Evolutionary conservation across 2,113 vertebrate species (phyloP).

Genomic region (Dinomys branickii): DNA sequence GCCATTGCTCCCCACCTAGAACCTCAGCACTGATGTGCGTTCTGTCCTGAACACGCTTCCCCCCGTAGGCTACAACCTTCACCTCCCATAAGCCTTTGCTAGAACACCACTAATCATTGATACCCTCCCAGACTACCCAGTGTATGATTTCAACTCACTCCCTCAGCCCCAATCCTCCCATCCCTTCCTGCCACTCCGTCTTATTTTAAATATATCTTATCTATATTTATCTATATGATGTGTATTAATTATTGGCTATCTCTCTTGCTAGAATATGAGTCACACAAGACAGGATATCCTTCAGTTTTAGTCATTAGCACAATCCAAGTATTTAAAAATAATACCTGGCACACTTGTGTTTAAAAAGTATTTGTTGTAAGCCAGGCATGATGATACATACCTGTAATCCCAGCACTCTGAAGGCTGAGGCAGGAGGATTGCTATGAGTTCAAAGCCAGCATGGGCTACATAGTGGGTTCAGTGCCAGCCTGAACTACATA

Average conservation of each 20-base stretch:
- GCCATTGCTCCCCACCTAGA: rapidly evolving
- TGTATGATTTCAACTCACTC: not conserved
- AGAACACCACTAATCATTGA: not conserved
- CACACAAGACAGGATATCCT: not conserved
- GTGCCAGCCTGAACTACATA: not conserved
- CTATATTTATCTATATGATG: not conserved
- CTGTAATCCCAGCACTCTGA: not conserved
- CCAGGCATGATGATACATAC: not conserved
- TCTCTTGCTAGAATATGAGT: not conserved
- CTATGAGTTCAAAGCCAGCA: not conserved
- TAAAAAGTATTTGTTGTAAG: not conserved
- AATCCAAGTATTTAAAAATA: not conserved
- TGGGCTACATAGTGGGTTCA: not conserved
- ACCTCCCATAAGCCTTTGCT: not conserved
- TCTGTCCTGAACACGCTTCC: not conserved
- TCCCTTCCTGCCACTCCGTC: too few species aligned
- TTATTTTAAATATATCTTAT: not conserved
- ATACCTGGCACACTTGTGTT: not conserved
- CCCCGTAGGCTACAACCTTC: not conserved
- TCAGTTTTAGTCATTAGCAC: not conserved
- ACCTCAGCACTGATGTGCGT: too few species aligned
- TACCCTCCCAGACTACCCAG: not conserved
- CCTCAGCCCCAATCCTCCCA: too few species aligned
- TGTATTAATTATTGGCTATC: not conserved
- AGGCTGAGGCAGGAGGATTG: not conserved